phyloP scores from a whole-genome alignment of 2,888 invertebrate genomes.

The Smittia aterrima region DNA sequence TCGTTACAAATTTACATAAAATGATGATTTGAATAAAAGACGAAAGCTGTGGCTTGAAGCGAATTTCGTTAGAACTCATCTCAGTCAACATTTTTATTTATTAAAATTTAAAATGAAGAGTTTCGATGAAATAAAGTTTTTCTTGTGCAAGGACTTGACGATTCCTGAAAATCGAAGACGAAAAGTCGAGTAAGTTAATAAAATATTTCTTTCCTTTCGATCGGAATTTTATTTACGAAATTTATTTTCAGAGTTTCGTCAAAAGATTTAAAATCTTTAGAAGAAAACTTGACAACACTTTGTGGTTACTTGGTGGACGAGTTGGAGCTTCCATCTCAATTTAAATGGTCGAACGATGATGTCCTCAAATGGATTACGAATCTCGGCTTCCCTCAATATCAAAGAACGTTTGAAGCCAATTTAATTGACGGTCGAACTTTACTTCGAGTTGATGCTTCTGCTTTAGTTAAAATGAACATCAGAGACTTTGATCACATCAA shows the following conservation, averaged over 20 bases:
- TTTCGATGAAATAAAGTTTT: slow-evolving; percentile 3
- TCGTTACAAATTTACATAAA: slow-evolving; percentile 13
- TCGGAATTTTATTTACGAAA: no score
- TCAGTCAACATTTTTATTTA: not conserved
- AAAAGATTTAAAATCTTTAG: not conserved
- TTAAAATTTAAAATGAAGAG: not conserved
- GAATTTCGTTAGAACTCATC: not conserved
- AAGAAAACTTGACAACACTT: not conserved
- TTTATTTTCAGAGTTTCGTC: not conserved
- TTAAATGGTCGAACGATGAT: slow-evolving; percentile 55
- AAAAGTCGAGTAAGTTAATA: not conserved
- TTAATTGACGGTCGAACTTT: slow-evolving; percentile 56
- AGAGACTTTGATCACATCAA: slow-evolving; percentile 55
- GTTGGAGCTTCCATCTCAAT: slow-evolving; percentile 53
- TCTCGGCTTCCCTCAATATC: slow-evolving; percentile 57
- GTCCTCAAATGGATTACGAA: slow-evolving; percentile 56
- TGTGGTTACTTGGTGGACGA: slow-evolving; percentile 51
- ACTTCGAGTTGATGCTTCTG: slow-evolving; percentile 56
- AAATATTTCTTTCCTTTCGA: not conserved
- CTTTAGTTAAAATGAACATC: slow-evolving; percentile 56
- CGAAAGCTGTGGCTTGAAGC: not conserved
- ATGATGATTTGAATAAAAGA: not conserved
- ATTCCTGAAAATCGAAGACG: not conserved
- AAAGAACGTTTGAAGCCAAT: slow-evolving; percentile 54
- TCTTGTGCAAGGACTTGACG: not conserved